A percentile compares a stretch with the other conserved stretches of the same genome.
Evolutionary conservation across 92 coral and sea anemone genomes (phyloP).

Genomic region (Virgularia gustaviana): DNA sequence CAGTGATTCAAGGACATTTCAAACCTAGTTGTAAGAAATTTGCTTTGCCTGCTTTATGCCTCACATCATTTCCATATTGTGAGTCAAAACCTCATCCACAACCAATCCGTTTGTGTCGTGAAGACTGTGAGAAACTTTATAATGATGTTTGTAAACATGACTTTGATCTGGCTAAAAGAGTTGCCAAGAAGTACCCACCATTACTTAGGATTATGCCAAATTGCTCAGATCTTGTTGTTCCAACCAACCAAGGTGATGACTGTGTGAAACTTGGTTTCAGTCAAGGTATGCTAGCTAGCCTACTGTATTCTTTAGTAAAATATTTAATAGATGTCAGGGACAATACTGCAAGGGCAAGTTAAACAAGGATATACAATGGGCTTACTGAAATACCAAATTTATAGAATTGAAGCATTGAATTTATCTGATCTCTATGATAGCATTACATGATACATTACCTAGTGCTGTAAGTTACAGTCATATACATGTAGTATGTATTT

Average conservation of each 20-base stretch:
- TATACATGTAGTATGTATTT: no score
- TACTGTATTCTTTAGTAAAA: no score
- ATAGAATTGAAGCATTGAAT: no score
- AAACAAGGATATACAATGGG: no score
- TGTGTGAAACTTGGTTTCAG: slow-evolving; percentile 62
- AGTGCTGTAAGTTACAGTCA: no score
- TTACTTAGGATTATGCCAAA: slow-evolving; percentile 67
- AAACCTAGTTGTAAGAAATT: slow-evolving; percentile 65
- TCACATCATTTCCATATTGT: slow-evolving; percentile 76
- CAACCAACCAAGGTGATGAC: slow-evolving; percentile 48
- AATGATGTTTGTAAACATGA: slow-evolving; percentile 66
- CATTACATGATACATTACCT: no score
- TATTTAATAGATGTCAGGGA: no score
- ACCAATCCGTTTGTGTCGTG: slow-evolving; percentile 64
- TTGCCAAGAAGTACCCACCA: slow-evolving; percentile 39
- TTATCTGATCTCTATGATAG: no score
- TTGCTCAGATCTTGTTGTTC: slow-evolving; percentile 59
- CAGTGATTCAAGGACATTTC: slow-evolving; percentile 56
- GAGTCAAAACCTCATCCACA: slow-evolving; percentile 56
- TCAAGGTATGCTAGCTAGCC: no score
- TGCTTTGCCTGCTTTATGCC: slow-evolving; percentile 80
- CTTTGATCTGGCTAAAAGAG: slow-evolving; percentile 44
- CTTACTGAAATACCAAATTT: no score
- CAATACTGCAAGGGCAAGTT: no score
- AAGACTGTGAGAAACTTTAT: slow-evolving; percentile 74